Evolutionary conservation across 2,797 vertebrate genomes (phyloP).

Genomic region (Epinephelus coioides): DNA sequence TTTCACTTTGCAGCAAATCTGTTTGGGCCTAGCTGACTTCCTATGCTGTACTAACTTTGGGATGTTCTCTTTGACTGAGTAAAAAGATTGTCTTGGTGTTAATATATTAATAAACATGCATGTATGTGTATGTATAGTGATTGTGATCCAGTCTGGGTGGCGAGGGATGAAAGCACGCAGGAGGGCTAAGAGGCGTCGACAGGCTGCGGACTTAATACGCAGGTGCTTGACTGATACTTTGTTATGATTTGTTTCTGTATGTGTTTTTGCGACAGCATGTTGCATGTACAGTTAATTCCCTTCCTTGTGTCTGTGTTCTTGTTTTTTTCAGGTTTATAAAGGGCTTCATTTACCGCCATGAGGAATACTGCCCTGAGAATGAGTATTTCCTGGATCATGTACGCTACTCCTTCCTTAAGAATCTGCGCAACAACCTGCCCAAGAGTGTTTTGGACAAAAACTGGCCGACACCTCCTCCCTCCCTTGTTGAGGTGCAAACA

Average conservation of each 20-base stretch:
- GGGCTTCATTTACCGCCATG: constrained; percentile 95
- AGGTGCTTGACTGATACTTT: constrained; percentile 78
- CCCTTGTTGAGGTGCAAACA: constrained; percentile 88
- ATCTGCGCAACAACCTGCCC: constrained; percentile 90
- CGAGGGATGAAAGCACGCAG: constrained; percentile 93
- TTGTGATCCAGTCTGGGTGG: constrained; percentile 97
- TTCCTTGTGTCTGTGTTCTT: background rate
- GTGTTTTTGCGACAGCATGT: background rate
- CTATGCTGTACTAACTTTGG: constrained; percentile 23
- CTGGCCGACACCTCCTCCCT: constrained; percentile 92
- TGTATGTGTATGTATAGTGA: constrained; percentile 83
- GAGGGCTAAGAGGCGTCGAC: constrained; percentile 90
- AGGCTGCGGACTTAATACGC: constrained; percentile 92
- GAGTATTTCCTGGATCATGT: constrained; percentile 96
- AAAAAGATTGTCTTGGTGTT: constrained; percentile 21
- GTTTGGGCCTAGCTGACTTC: background rate
- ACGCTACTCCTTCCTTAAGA: constrained; percentile 94
- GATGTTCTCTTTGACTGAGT: constrained; percentile 34
- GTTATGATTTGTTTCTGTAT: constrained; percentile 10
- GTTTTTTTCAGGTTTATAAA: constrained; percentile 89
- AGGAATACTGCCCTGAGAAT: constrained; percentile 92
- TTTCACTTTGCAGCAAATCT: background rate
- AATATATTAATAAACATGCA: constrained; percentile 4
- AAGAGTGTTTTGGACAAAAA: constrained; percentile 92
- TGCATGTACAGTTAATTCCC: background rate